Evolutionary conservation across 2,888 invertebrate species (phyloP).

Genomic region (Tribolium freemani): DNA sequence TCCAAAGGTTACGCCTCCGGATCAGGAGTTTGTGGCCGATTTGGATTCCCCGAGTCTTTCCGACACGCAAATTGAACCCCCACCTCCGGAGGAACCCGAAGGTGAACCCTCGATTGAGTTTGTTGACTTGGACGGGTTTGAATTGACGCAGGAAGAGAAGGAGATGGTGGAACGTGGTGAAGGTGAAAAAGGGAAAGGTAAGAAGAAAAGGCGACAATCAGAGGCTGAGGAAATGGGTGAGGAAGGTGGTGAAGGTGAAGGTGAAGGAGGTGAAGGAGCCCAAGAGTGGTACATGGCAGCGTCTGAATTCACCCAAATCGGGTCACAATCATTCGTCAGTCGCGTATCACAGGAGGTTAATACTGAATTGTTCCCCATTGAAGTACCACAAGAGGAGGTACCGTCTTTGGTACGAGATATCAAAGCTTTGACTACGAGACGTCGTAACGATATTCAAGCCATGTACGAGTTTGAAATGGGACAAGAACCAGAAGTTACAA

Average conservation of each 20-base stretch:
- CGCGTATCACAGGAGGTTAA: conserved; percentile 51
- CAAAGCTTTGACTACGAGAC: background rate
- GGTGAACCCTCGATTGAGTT: conserved; percentile 58
- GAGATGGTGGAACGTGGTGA: conserved; percentile 53
- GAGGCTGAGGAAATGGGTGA: conserved; percentile 10
- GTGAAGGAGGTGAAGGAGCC: conserved; percentile 37
- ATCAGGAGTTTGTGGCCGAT: conserved; percentile 60
- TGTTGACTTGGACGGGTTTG: conserved; percentile 62
- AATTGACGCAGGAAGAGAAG: conserved; percentile 63
- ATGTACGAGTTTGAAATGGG: conserved; percentile 54
- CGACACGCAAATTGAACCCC: conserved; percentile 68
- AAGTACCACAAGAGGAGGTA: conserved; percentile 53
- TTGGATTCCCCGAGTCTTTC: conserved; percentile 75
- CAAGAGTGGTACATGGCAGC: conserved; percentile 54
- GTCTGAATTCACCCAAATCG: conserved; percentile 51
- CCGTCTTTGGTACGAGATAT: conserved; percentile 25
- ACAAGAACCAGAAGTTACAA: conserved; percentile 56
- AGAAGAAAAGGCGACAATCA: background rate
- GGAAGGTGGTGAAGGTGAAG: conserved; percentile 1
- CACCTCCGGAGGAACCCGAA: conserved; percentile 68
- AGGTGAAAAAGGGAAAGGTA: conserved; percentile 59
- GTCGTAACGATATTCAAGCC: background rate
- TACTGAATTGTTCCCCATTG: conserved; percentile 56
- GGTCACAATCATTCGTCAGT: conserved; percentile 35
- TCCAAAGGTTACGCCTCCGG: conserved; percentile 48